These are phyloP conservation scores for Alcedo atthis DNA, from an alignment of 2,797 vertebrate genomes.

Conservation along the genomic window DNA sequence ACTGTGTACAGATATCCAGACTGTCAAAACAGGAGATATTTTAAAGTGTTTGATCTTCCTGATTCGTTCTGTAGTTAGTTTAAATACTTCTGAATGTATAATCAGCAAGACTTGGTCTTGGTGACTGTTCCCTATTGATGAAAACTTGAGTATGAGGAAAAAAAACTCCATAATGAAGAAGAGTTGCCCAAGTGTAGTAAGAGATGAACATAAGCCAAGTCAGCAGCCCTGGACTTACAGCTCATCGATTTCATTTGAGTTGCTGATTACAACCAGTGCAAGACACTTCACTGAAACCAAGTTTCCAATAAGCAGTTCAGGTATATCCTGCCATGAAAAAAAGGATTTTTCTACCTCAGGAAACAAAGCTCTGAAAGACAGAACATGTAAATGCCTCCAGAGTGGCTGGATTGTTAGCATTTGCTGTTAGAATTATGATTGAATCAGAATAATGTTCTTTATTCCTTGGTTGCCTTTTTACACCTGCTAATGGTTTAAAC, in stretches of 20 bases:
- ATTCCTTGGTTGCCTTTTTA: neutral
- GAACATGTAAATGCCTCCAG: neutral
- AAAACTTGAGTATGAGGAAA: neutral
- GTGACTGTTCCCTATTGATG: neutral
- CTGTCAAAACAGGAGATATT: slow-evolving; percentile 35
- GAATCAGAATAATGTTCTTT: neutral
- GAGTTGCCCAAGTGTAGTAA: neutral
- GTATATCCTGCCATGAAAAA: neutral
- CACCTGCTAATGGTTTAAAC: neutral
- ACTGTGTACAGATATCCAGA: neutral
- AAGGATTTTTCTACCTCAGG: neutral
- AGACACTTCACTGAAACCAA: neutral
- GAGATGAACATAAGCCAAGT: neutral
- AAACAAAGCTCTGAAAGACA: neutral
- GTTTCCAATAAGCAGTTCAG: neutral
- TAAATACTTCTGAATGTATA: neutral
- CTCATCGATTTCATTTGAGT: neutral
- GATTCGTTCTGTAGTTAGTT: neutral
- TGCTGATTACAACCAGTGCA: neutral
- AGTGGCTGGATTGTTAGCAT: neutral
- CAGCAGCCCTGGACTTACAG: neutral
- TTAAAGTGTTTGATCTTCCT: slow-evolving; percentile 12
- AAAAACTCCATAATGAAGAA: neutral
- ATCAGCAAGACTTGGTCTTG: neutral
- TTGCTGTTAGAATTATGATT: neutral